These are phyloP conservation scores for Agrotis segetum DNA, from an alignment of 2,888 invertebrate species.

Conservation along the genomic window DNA sequence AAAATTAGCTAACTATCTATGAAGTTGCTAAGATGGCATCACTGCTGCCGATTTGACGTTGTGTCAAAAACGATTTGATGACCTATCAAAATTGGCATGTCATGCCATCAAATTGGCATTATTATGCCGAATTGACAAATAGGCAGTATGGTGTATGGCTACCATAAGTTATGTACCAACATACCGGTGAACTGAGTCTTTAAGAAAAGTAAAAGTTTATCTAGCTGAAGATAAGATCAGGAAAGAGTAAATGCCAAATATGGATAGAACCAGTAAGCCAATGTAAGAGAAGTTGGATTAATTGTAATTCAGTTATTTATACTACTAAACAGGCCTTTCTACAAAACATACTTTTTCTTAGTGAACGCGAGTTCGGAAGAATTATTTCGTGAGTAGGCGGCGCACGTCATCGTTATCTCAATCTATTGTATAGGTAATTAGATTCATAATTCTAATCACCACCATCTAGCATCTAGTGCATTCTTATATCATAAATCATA, in stretches of 20 bases:
- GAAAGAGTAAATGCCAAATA: not conserved
- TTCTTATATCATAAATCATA: slow-evolving; percentile 28
- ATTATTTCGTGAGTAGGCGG: not conserved
- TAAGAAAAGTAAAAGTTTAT: too few species aligned
- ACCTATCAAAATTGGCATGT: too few species aligned
- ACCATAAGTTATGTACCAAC: too few species aligned
- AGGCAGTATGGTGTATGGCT: too few species aligned
- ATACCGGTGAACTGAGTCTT: too few species aligned
- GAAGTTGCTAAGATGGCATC: too few species aligned
- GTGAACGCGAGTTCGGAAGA: slow-evolving; percentile 3
- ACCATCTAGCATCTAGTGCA: slow-evolving; percentile 24
- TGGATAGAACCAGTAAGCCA: not conserved
- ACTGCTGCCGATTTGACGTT: too few species aligned
- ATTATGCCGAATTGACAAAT: too few species aligned
- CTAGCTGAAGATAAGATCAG: not conserved
- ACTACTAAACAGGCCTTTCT: not conserved
- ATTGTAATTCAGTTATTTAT: not conserved
- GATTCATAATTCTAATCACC: slow-evolving; percentile 25
- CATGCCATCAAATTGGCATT: too few species aligned
- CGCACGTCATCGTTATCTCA: not conserved
- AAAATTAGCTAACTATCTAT: too few species aligned
- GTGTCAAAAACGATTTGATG: too few species aligned
- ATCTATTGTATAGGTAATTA: slow-evolving; percentile 42
- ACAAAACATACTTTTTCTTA: not conserved
- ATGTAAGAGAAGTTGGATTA: not conserved